Conservation (phyloP, 2,888 invertebrate genomes). For the Leucoptera coffeella region DNA sequence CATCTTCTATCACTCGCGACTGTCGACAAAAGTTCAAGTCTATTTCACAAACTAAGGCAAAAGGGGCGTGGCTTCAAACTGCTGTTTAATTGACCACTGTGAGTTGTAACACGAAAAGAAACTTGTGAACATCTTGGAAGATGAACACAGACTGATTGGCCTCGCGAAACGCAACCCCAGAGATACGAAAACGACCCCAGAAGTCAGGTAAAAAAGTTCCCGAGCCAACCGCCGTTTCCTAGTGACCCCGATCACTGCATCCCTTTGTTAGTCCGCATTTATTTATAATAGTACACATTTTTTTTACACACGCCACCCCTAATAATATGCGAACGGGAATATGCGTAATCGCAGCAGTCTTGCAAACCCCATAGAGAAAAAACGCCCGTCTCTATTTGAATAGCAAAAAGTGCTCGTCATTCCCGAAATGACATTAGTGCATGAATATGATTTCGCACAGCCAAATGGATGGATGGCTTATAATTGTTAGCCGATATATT, state of each 20-base stretch:
- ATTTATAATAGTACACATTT: slow-evolving; percentile 52
- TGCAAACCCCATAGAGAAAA: slow-evolving; percentile 29
- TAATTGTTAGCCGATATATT: slow-evolving; percentile 47
- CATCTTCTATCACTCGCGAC: slow-evolving; percentile 6
- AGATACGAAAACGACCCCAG: slow-evolving; percentile 37
- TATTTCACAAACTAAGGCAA: neutral
- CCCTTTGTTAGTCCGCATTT: slow-evolving; percentile 44
- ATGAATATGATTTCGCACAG: slow-evolving; percentile 47
- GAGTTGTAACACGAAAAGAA: slow-evolving; percentile 26
- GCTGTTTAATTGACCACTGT: slow-evolving; percentile 25
- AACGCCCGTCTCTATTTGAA: slow-evolving; percentile 49
- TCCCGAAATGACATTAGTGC: slow-evolving; percentile 43
- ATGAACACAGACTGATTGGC: slow-evolving; percentile 52
- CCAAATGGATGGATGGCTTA: slow-evolving; percentile 46
- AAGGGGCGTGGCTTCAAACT: neutral
- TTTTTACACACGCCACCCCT: slow-evolving; percentile 49
- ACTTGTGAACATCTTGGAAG: slow-evolving; percentile 51
- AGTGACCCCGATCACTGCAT: slow-evolving; percentile 53
- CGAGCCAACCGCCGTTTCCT: slow-evolving; percentile 52
- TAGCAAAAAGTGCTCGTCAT: slow-evolving; percentile 52
- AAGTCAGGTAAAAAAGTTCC: slow-evolving; percentile 45
- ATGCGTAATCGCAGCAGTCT: slow-evolving; percentile 37
- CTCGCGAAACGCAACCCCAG: slow-evolving; percentile 27
- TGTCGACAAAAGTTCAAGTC: slow-evolving; percentile 8
- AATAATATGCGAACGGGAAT: slow-evolving; percentile 46